These are phyloP conservation scores for Diuraphis noxia DNA, from an alignment of 1,140 invertebrate species.

Conservation along the genomic window DNA sequence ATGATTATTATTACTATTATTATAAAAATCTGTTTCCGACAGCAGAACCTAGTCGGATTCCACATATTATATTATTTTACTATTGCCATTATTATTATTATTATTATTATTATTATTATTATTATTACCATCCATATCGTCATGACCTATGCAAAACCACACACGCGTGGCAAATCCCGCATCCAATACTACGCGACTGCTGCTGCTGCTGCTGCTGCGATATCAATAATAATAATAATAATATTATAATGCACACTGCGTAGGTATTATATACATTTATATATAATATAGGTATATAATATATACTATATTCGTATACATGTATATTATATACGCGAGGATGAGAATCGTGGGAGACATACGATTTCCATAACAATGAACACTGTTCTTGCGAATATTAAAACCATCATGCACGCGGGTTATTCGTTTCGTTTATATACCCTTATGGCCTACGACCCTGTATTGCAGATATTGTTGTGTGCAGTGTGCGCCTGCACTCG, in stretches of 20 bases:
- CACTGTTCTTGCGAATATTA: slow-evolving; percentile 6
- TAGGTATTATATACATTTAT: background rate
- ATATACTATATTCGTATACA: too few relatives aligned
- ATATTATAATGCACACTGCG: background rate
- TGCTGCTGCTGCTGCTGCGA: background rate
- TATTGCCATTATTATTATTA: too few relatives aligned
- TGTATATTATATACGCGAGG: background rate
- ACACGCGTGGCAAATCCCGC: background rate
- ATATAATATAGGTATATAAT: too few relatives aligned
- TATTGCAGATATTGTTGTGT: background rate
- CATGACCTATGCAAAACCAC: background rate
- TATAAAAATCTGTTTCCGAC: background rate
- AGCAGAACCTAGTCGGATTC: background rate
- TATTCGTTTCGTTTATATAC: background rate
- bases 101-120: background rate
- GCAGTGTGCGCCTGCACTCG: background rate
- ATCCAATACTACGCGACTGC: background rate
- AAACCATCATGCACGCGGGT: background rate
- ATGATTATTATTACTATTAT: too few relatives aligned
- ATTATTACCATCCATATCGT: background rate
- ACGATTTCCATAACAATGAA: slow-evolving; percentile 40
- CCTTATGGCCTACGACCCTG: background rate
- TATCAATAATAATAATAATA: background rate
- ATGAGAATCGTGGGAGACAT: background rate
- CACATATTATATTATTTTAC: too few relatives aligned